Evolutionary conservation across 1,140 invertebrate genomes (phyloP), one percentile per base, ranked within the genome.

Genomic region (Dendroctonus ponderosae): DNA sequence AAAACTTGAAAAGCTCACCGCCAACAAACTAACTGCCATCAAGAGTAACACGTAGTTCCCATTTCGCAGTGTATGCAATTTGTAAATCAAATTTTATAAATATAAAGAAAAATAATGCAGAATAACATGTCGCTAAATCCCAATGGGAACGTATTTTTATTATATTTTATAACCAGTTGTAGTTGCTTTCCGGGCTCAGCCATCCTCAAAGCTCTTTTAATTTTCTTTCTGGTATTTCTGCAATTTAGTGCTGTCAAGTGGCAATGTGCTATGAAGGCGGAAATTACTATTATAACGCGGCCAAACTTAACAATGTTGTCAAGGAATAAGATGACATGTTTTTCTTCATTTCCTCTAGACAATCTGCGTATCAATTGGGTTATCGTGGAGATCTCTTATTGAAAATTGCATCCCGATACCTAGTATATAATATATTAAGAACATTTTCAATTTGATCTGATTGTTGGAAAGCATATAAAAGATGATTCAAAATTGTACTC

Each of bases 81-180:
- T 54, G 49, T 63, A 63, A 53, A 63, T 63, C 62, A 63, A 54
- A 11, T 65, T 50, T 54, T 60, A 49, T 49, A 63, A 51, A 38
- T 7, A 11, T 39, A 11, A 40, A 8, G 51, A 50, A 61, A 61
- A 62, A 12, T 51, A 62, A 39, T 51, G 26, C 12, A 14, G 37
- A 51, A 14, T 51, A 14, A 63, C 61, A 54, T 54, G 46, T 42
- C 14, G n/a, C 61, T n/a, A 60, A 60, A 57, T 66, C 57, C 64
- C 64, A 44, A 66, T 53, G 64, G 64, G 9, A 60, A 60, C 41
- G 48, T 54, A 66, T 66, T 66, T 66, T 66, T 66, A 60, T 66
- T 66, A 66, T 59, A 66, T 66, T 66, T 66, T 66, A 66, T 66
- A 60, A 66, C 64, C 56, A 26, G 41, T 63, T 44, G 63, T 58